phyloP scores from a whole-genome alignment of 2,888 invertebrate species.

The Tipula helvola region DNA sequence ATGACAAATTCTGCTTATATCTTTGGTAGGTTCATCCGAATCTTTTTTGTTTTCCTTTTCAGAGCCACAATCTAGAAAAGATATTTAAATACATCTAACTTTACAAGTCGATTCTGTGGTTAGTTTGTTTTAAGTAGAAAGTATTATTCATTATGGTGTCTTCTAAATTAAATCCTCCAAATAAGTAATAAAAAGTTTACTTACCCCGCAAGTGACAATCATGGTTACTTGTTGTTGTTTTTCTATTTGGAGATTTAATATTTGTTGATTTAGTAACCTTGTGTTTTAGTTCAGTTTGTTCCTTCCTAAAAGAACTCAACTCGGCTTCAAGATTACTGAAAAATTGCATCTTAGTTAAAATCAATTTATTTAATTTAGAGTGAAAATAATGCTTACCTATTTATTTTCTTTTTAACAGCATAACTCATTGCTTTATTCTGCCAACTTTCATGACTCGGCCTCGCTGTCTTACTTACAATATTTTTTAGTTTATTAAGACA shows the following conservation, averaged over 20 bases:
- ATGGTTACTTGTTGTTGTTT: not conserved
- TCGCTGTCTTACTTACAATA: not conserved
- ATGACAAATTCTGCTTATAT: conserved; percentile 29
- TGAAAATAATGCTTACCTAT: conserved; percentile 10
- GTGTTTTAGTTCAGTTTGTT: not conserved
- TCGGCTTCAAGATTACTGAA: not conserved
- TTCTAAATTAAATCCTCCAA: not conserved
- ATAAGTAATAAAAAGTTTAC: not conserved
- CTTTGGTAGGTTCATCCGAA: conserved; percentile 30
- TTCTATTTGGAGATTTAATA: not conserved
- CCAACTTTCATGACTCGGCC: not conserved
- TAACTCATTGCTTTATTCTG: conserved; percentile 14
- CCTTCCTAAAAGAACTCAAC: not conserved
- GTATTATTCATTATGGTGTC: no score
- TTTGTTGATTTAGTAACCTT: not conserved
- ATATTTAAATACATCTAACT: not conserved
- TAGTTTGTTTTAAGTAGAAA: no score
- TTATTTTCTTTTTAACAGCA: conserved; percentile 15
- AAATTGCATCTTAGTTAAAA: not conserved
- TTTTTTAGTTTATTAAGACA: not conserved
- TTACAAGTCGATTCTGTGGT: no score
- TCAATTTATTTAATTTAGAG: not conserved
- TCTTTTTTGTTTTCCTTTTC: not conserved
- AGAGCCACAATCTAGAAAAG: not conserved
- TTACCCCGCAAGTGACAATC: conserved; percentile 19